These are phyloP conservation scores for Myripristis murdjan DNA, from an alignment of 2,797 vertebrate species.

Conservation along the genomic window DNA sequence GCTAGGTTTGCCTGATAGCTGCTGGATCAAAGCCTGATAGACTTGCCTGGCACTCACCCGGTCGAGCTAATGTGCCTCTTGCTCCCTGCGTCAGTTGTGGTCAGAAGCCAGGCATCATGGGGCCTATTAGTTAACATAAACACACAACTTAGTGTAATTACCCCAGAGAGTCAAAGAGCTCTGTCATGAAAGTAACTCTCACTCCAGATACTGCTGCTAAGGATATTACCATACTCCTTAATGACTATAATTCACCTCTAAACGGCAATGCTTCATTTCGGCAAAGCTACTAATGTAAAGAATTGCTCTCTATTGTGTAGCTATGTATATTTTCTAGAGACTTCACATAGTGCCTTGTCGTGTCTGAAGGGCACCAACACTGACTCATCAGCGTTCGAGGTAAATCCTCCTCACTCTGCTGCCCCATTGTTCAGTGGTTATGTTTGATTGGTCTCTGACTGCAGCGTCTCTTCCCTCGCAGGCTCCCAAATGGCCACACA, in stretches of 20 bases:
- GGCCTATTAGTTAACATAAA: conserved; percentile 83
- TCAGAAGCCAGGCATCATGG: conserved; percentile 69
- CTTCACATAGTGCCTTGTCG: background rate
- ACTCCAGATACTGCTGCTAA: conserved; percentile 69
- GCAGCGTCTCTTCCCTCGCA: conserved; percentile 67
- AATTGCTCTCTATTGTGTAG: conserved; percentile 1
- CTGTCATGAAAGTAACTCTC: conserved; percentile 77
- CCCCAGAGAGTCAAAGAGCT: conserved; percentile 76
- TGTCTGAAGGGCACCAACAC: conserved; percentile 35
- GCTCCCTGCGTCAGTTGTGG: conserved; percentile 46
- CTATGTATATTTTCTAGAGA: background rate
- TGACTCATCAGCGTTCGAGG: conserved; percentile 46
- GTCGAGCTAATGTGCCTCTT: conserved; percentile 33
- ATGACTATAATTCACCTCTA: conserved; percentile 54
- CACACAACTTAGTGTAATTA: conserved; percentile 82
- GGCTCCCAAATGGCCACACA: conserved; percentile 75
- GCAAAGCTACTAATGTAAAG: conserved; percentile 14
- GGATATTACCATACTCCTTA: conserved; percentile 36
- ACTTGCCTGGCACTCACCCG: conserved; percentile 29
- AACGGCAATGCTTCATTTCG: conserved; percentile 51
- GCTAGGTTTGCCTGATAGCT: conserved; percentile 60
- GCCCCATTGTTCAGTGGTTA: conserved; percentile 77
- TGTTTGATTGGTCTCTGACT: conserved; percentile 75
- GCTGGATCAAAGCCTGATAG: conserved; percentile 62
- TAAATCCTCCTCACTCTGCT: conserved; percentile 48